Percentiles rank a stretch among this genome's conserved stretches.
These are phyloP conservation scores for Meteorus colon DNA, from an alignment of 2,888 invertebrate genomes.

Conservation along the genomic window DNA sequence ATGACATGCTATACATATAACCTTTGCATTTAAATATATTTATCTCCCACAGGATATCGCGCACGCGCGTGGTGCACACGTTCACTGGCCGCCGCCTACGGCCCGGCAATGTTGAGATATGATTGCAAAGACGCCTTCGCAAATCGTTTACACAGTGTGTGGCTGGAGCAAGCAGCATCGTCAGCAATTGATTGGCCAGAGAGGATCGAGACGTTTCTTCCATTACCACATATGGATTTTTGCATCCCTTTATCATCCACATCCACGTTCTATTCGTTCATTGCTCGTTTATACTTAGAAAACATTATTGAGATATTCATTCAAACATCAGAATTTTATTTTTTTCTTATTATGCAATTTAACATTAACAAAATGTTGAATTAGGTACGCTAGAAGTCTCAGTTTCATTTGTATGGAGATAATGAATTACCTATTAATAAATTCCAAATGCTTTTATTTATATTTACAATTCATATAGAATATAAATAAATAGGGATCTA, in stretches of 20 bases:
- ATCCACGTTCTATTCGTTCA: neutral
- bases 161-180: slow-evolving; percentile 1
- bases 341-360: neutral
- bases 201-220: slow-evolving; percentile 27
- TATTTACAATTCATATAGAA: neutral
- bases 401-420: neutral
- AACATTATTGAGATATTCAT: neutral
- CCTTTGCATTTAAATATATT: slow-evolving; percentile 15
- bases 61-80: neutral
- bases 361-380: no score
- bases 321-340: neutral
- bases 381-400: no score
- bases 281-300: neutral
- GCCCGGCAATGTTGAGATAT: slow-evolving; percentile 16
- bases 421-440: neutral
- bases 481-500: neutral
- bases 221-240: slow-evolving; percentile 36
- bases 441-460: neutral
- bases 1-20: slow-evolving; percentile 21
- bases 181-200: slow-evolving; percentile 32
- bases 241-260: neutral
- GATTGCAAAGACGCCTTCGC: slow-evolving; percentile 40
- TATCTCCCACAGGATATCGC: slow-evolving; percentile 13
- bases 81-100: slow-evolving; percentile 22
- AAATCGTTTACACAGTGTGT: slow-evolving; percentile 38